Evolutionary conservation across 2,888 invertebrate genomes (phyloP), one percentile per base, ranked within the genome.

Genomic region (Cantharis nigra): DNA sequence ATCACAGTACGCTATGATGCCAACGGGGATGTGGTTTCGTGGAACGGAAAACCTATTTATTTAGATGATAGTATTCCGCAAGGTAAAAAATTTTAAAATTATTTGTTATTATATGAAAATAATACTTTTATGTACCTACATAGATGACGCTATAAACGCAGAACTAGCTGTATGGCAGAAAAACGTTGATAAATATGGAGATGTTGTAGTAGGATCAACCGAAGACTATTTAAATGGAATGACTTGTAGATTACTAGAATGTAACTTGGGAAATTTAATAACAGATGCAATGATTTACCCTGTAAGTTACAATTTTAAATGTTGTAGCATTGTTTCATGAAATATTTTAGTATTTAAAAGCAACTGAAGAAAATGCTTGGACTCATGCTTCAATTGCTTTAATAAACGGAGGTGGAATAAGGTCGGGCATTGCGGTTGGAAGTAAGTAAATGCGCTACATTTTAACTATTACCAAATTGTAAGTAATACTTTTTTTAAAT

Each of bases 211-310:
- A 3, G 96, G 95, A 0, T 81, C 80, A 1, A 90, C 92, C 0
- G 87, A 89, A 80, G 93, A 94, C 0, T 86, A 89, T n/a, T 85
- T 96, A 49, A 89, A 91, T 1, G 90, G 89, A 62, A 86, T 87
- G 0, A 84, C 86, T 2, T 95, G 95, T 82, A 85, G 91, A 0
- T 88, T 88, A 10, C 84, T 83, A 0, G 96, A 96, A 86, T 96
- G 96, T 83, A 94, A 93, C 83, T 87, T 96, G 70, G 96, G 95
- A 26, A 93, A 92, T 85, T 91, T 94, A 26, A 90, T 94, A 71
- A 91, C 94, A 33, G 95, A 96, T 80, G 92, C 95, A 0, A 92
- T 93, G 88, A 89, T 94, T 79, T 89, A 93, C 83, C 72, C 78
- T 33, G 78, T 78, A 78, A 78, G 74, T 72, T 20, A n/a, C n/a